Evolutionary conservation across 2,797 vertebrate genomes (phyloP).

Genomic region (Acanthurus leucopareius): DNA sequence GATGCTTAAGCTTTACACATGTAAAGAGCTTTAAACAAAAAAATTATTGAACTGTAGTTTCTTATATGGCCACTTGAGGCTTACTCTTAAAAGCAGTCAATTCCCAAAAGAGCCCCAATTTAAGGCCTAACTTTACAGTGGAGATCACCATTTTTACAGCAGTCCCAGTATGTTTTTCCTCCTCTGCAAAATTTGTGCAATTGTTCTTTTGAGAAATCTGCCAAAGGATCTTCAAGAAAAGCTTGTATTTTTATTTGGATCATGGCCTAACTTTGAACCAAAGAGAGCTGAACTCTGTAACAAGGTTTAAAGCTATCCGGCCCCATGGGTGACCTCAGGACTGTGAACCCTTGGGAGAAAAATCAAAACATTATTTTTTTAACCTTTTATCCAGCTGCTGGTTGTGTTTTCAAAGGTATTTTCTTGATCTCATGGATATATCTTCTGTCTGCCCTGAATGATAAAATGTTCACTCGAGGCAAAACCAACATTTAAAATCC

Average conservation of each 20-base stretch:
- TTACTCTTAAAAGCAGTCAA: no score
- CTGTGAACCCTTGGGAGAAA: neutral
- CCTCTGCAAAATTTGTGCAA: no score
- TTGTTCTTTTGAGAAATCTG: no score
- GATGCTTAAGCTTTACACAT: neutral
- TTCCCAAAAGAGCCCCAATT: no score
- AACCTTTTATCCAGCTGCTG: constrained; percentile 5
- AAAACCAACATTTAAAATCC: constrained; percentile 5
- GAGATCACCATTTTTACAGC: no score
- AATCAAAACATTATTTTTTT: constrained; percentile 3
- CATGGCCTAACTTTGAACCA: neutral
- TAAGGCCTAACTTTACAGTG: no score
- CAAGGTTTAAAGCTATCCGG: constrained; percentile 11
- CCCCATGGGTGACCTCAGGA: constrained; percentile 2
- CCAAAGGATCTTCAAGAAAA: no score
- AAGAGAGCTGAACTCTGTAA: neutral
- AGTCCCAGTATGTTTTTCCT: no score
- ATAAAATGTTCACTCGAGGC: neutral
- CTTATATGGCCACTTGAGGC: no score
- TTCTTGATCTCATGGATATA: constrained; percentile 2
- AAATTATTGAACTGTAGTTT: neutral
- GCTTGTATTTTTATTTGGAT: neutral
- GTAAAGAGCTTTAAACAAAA: neutral
- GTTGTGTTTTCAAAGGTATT: constrained; percentile 19
- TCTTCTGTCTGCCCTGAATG: constrained; percentile 12